A percentile compares a stretch with the other conserved stretches of the same genome.
Evolutionary conservation across 1,140 invertebrate species (phyloP).

Genomic region (Drosophila sproati): DNA sequence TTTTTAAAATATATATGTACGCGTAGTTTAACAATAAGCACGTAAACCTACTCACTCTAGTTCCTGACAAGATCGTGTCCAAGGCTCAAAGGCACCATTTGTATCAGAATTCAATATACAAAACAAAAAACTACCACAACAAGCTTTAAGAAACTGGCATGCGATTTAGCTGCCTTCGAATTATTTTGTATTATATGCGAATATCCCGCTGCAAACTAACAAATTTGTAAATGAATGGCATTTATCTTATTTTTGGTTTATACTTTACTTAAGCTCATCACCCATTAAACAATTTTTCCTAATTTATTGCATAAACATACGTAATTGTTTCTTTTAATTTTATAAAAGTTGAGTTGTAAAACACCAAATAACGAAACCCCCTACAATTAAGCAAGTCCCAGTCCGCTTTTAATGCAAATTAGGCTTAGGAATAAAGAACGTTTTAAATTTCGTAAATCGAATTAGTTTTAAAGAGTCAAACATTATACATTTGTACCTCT

Average conservation of each 20-base stretch:
- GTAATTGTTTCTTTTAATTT: constrained; percentile 18
- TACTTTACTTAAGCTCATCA: constrained; percentile 45
- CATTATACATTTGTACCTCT: constrained; percentile 73
- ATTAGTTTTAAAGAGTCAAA: constrained; percentile 49
- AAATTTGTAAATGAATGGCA: constrained; percentile 53
- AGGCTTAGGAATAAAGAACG: constrained; percentile 47
- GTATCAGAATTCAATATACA: constrained; percentile 45
- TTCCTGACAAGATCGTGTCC: constrained; percentile 60
- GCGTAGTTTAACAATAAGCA: constrained; percentile 43
- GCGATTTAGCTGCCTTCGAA: constrained; percentile 37
- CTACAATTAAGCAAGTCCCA: constrained; percentile 46
- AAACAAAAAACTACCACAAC: constrained; percentile 43
- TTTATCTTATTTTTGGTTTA: constrained; percentile 56
- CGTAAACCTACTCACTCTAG: constrained; percentile 60
- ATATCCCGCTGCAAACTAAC: constrained; percentile 45
- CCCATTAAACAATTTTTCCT: constrained; percentile 32
- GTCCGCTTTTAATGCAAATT: constrained; percentile 63
- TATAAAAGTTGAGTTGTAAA: constrained; percentile 33
- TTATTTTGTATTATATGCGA: constrained; percentile 65
- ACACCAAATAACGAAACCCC: constrained; percentile 36
- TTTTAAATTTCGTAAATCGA: constrained; percentile 43
- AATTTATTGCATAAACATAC: constrained; percentile 65
- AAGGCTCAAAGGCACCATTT: constrained; percentile 33
- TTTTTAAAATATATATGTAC: constrained; percentile 48
- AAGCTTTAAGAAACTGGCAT: constrained; percentile 66